Percentiles rank a stretch among this genome's conserved stretches.
Conservation (phyloP, 2,797 vertebrate genomes). For the Acanthis flammea region DNA sequence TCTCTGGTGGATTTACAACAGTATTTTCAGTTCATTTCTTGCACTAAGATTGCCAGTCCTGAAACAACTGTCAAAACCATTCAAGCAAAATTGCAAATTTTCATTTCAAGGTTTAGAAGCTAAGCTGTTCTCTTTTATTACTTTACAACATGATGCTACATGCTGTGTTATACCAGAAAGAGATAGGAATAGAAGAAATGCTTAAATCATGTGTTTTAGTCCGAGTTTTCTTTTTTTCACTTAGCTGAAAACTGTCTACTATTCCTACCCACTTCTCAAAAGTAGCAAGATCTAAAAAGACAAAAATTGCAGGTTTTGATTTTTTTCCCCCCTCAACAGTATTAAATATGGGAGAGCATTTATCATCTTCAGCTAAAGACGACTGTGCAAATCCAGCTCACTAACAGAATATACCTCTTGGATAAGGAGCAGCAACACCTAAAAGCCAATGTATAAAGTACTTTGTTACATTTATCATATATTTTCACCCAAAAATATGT, state of each 20-base stretch:
- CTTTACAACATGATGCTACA: background rate
- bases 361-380: background rate
- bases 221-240: background rate
- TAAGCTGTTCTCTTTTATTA: conserved; percentile 32
- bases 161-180: background rate
- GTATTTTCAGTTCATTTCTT: conserved; percentile 27
- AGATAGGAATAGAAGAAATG: background rate
- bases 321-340: background rate
- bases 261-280: background rate
- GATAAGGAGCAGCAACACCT: background rate
- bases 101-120: conserved; percentile 45
- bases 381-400: background rate
- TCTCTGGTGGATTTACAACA: background rate
- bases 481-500: background rate
- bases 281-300: background rate
- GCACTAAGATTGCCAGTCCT: conserved; percentile 13
- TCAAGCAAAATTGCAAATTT: conserved; percentile 46
- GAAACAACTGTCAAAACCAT: conserved; percentile 46
- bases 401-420: background rate
- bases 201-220: background rate
- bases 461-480: background rate
- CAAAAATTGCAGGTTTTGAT: background rate
- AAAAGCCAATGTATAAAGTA: background rate
- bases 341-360: background rate
- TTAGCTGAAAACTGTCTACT: background rate